Percentiles rank a stretch among this genome's conserved stretches.
Conservation (phyloP, 2,888 invertebrate species). For the Tridacna gigas region DNA sequence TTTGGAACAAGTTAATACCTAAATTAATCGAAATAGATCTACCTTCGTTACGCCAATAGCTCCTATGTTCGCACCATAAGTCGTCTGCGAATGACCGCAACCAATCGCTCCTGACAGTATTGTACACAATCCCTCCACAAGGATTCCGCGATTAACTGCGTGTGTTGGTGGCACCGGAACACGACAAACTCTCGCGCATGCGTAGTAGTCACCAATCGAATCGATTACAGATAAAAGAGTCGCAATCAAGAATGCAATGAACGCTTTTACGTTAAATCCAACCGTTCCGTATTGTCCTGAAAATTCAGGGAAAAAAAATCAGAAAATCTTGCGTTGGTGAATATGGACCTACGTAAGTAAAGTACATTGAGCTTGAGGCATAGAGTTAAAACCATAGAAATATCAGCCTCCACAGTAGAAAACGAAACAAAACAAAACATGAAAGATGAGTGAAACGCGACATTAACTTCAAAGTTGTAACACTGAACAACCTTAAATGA, state of each 20-base stretch:
- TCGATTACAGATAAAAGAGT: constrained; percentile 75
- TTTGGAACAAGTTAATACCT: not conserved
- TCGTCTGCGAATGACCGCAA: constrained; percentile 94
- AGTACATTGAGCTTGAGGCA: not conserved
- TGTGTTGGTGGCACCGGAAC: constrained; percentile 93
- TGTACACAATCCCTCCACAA: constrained; percentile 92
- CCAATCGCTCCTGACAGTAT: constrained; percentile 93
- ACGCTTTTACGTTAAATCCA: constrained; percentile 61
- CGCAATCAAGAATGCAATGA: constrained; percentile 71
- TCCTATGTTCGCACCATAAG: constrained; percentile 95
- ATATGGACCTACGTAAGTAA: not conserved
- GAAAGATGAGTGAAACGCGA: too few species aligned
- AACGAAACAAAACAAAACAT: too few species aligned
- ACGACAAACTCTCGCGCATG: constrained; percentile 86
- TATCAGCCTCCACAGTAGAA: too few species aligned
- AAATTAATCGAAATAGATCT: not conserved
- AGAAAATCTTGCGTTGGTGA: not conserved
- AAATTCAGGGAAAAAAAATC: not conserved
- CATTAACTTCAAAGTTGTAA: too few species aligned
- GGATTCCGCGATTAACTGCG: constrained; percentile 90
- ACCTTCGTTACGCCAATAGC: constrained; percentile 94
- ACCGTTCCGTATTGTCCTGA: constrained; percentile 74
- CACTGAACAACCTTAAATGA: too few species aligned
- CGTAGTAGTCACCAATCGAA: constrained; percentile 87
- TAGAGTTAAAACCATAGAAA: not conserved